Conservation (phyloP, 2,797 vertebrate genomes). For the Danio aesculapii region DNA sequence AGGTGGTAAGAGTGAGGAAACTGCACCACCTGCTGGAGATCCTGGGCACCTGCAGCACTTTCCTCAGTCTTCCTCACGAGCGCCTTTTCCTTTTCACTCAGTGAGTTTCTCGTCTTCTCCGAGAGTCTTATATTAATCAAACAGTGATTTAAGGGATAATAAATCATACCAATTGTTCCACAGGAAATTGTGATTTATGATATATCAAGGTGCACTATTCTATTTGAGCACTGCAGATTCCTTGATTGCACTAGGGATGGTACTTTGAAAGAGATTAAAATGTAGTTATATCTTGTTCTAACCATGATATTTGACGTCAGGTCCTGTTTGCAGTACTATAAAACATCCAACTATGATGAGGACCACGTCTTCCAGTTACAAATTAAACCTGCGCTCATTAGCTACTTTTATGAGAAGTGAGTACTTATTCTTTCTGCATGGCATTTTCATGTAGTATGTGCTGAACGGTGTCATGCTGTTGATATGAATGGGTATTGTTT, state of each 20-base stretch:
- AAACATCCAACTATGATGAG: slow-evolving; percentile 86
- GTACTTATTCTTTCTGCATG: slow-evolving; percentile 1
- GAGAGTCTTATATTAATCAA: not conserved
- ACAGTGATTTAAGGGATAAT: not conserved
- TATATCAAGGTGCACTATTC: not conserved
- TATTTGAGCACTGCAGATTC: not conserved
- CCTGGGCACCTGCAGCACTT: slow-evolving; percentile 85
- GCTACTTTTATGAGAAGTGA: slow-evolving; percentile 92
- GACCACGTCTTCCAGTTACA: slow-evolving; percentile 90
- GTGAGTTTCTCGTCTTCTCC: slow-evolving; percentile 72
- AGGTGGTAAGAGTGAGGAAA: slow-evolving; percentile 88
- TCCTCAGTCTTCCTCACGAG: slow-evolving; percentile 89
- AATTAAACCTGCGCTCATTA: slow-evolving; percentile 85
- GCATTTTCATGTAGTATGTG: not conserved
- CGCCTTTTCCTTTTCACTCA: slow-evolving; percentile 91
- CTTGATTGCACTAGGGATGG: slow-evolving; percentile 3
- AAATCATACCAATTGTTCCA: not conserved
- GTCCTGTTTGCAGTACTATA: slow-evolving; percentile 92
- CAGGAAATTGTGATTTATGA: not conserved
- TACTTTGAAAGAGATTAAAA: slow-evolving; percentile 3
- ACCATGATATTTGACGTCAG: slow-evolving; percentile 69
- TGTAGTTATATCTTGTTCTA: not conserved
- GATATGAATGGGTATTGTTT: not conserved
- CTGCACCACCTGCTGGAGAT: slow-evolving; percentile 96
- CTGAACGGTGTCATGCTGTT: not conserved